A percentile compares a stretch with the other conserved stretches of the same genome.
phyloP scores from a whole-genome alignment of 2,888 invertebrate species.

The Aphelenchoides bicaudatus region DNA sequence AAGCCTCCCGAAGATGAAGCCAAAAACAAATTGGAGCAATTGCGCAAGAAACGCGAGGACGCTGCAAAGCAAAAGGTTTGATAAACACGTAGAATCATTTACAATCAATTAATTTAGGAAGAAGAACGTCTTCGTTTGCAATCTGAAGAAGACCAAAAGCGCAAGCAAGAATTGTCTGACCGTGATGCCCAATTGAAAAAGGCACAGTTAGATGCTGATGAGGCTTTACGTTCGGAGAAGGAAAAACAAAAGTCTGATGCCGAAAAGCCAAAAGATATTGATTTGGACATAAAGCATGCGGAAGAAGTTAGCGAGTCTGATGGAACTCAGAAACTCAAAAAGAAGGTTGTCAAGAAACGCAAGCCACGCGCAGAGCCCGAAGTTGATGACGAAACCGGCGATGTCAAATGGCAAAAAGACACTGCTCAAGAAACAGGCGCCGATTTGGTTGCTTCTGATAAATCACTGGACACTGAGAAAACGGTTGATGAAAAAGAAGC shows the following conservation, averaged over 20 bases:
- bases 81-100: constrained; percentile 19
- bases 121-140: constrained; percentile 14
- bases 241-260: constrained; percentile 2
- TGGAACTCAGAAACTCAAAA: not conserved
- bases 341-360: constrained; percentile 13
- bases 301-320: not conserved
- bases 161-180: not conserved
- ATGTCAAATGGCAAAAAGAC: constrained; percentile 7
- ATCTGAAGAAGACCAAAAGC: constrained; percentile 15
- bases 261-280: constrained; percentile 9
- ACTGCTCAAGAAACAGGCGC: no score
- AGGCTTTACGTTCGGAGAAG: not conserved
- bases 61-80: constrained; percentile 13
- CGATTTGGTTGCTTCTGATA: no score
- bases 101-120: constrained; percentile 21
- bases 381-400: not conserved
- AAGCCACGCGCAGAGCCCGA: not conserved
- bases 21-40: not conserved
- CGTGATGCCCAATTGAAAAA: not conserved
- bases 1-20: constrained; percentile 11
- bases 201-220: not conserved
- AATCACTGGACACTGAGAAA: not conserved
- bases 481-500: not conserved
- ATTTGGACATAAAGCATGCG: constrained; percentile 21
- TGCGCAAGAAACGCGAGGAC: constrained; percentile 18